phyloP scores from a whole-genome alignment of 1,140 invertebrate species.

The Triops longicaudatus region DNA sequence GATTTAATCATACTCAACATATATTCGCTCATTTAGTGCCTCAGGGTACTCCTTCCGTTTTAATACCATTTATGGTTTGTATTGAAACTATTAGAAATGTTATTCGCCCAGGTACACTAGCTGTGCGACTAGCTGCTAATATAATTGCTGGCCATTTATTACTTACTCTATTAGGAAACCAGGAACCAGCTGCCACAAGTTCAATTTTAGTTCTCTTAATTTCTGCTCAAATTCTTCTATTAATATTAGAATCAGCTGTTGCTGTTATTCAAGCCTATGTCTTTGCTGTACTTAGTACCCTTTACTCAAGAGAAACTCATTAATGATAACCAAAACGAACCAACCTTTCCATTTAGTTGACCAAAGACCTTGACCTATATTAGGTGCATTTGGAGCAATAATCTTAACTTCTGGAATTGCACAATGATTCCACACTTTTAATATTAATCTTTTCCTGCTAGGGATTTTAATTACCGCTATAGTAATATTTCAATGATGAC shows the following conservation, averaged over 20 bases:
- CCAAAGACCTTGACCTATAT: constrained; percentile 47
- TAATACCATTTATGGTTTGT: constrained; percentile 44
- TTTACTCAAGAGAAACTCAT: constrained; percentile 46
- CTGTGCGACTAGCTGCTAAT: constrained; percentile 55
- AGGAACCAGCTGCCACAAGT: constrained; percentile 34
- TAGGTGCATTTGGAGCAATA: constrained; percentile 41
- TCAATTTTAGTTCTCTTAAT: constrained; percentile 40
- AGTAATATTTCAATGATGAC: constrained; percentile 53
- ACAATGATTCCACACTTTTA: constrained; percentile 45
- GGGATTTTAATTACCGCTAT: constrained; percentile 41
- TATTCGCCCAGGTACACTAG: constrained; percentile 54
- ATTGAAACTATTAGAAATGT: constrained; percentile 41
- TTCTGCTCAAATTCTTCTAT: constrained; percentile 42
- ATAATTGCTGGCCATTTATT: constrained; percentile 59
- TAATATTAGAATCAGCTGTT: constrained; percentile 45
- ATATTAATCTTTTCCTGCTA: constrained; percentile 41
- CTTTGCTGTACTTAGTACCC: constrained; percentile 44
- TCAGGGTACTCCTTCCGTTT: constrained; percentile 45
- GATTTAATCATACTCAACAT: constrained; percentile 39
- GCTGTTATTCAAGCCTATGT: constrained; percentile 50
- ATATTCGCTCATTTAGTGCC: constrained; percentile 55
- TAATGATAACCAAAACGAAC: constrained; percentile 31
- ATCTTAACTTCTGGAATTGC: constrained; percentile 40
- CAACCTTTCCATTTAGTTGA: constrained; percentile 34
- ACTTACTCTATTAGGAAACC: constrained; percentile 45